These are phyloP conservation scores for Aethina tumida DNA, from an alignment of 1,140 invertebrate species.

Conservation along the genomic window DNA sequence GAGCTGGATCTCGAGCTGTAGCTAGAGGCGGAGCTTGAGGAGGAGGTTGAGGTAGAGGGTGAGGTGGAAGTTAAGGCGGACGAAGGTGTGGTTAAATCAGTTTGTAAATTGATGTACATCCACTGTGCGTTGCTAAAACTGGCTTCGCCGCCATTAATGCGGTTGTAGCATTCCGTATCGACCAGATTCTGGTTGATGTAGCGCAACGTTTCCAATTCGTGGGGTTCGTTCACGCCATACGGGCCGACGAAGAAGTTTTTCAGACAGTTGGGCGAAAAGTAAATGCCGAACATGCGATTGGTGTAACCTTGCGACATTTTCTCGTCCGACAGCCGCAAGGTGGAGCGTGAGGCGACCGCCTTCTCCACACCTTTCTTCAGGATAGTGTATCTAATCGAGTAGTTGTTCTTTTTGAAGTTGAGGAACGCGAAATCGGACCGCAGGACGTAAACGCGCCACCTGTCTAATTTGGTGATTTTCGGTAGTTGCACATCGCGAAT, in stretches of 20 bases:
- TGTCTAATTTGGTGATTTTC: constrained; percentile 10
- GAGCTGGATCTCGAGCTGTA: constrained; percentile 2
- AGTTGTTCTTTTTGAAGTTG: constrained; percentile 16
- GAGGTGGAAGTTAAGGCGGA: neutral
- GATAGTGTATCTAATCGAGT: constrained; percentile 27
- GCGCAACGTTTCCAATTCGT: constrained; percentile 22
- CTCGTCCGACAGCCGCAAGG: constrained; percentile 16
- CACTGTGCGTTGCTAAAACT: constrained; percentile 6
- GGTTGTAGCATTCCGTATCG: constrained; percentile 17
- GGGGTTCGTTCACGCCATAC: constrained; percentile 14
- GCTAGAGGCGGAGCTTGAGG: constrained; percentile 9
- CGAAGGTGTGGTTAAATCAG: neutral
- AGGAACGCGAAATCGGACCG: constrained; percentile 25
- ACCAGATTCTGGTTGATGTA: constrained; percentile 21
- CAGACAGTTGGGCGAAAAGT: constrained; percentile 18
- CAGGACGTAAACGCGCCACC: constrained; percentile 26
- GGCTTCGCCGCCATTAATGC: constrained; percentile 11
- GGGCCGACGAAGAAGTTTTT: constrained; percentile 28
- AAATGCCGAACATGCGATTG: constrained; percentile 22
- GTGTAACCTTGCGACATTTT: constrained; percentile 11
- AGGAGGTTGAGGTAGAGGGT: neutral
- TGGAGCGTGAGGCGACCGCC: constrained; percentile 17
- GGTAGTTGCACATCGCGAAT: constrained; percentile 14
- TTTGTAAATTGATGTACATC: constrained; percentile 1
- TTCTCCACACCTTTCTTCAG: constrained; percentile 17